Conservation (phyloP, 2,113 vertebrate species). For the Zeus faber region DNA sequence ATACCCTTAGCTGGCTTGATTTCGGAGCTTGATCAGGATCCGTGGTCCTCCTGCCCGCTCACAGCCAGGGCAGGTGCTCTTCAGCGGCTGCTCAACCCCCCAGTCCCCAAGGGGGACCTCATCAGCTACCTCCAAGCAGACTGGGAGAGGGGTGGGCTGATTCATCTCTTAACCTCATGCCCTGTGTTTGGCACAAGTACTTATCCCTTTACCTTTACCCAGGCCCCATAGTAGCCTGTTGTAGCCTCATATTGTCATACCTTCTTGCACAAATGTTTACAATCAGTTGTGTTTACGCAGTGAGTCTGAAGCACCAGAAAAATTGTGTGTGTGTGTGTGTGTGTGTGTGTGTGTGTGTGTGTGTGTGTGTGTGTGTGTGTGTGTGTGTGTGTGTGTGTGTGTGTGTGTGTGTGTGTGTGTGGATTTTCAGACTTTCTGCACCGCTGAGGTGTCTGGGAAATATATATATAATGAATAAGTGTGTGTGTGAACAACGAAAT, state of each 20-base stretch:
- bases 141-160: slow-evolving; percentile 18
- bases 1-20: slow-evolving; percentile 47
- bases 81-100: slow-evolving; percentile 27
- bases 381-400: too few species aligned
- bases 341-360: too few species aligned
- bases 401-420: too few species aligned
- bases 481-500: too few species aligned
- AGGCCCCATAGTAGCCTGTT: slow-evolving; percentile 16
- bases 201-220: slow-evolving; percentile 37
- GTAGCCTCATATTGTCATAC: slow-evolving; percentile 21
- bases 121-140: slow-evolving; percentile 52
- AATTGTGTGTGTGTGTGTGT: slow-evolving; percentile 24
- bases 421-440: too few species aligned
- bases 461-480: too few species aligned
- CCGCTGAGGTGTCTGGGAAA: too few species aligned
- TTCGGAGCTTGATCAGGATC: slow-evolving; percentile 33
- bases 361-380: too few species aligned
- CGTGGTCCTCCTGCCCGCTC: neutral
- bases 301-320: slow-evolving; percentile 3
- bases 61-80: slow-evolving; percentile 44
- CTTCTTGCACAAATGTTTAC: slow-evolving; percentile 8
- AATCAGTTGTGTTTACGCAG: neutral
- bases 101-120: slow-evolving; percentile 35
- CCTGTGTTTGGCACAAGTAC: slow-evolving; percentile 40
- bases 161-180: slow-evolving; percentile 36